Conservation (phyloP, 2,113 vertebrate species). For the Peromyscus leucopus region DNA sequence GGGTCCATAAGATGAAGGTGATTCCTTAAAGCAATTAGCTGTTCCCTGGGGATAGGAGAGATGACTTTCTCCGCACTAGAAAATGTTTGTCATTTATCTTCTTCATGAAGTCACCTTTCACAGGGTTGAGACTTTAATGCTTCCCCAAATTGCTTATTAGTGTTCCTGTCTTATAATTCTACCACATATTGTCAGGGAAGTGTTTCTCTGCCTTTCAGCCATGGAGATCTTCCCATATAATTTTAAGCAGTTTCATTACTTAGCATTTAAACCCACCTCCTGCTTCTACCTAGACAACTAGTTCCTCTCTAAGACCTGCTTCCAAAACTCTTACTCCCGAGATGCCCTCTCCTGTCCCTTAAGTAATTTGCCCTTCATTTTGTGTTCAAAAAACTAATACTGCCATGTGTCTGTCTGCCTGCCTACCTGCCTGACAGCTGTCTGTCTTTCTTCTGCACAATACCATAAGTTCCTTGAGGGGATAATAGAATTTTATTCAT, state of each 20-base stretch:
- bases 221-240: not conserved
- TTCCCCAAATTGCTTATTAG: not conserved
- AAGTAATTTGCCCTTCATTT: not conserved
- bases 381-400: not conserved
- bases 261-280: not conserved
- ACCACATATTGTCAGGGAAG: not conserved
- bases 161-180: not conserved
- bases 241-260: not conserved
- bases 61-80: not conserved
- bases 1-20: not conserved
- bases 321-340: not conserved
- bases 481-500: not conserved
- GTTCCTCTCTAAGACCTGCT: not conserved
- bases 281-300: not conserved
- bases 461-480: no score
- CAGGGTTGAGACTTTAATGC: not conserved
- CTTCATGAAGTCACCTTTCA: constrained; percentile 27
- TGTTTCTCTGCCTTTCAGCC: not conserved
- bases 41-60: not conserved
- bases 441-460: not conserved
- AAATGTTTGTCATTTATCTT: constrained; percentile 4
- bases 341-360: not conserved
- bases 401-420: not conserved
- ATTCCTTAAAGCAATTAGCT: not conserved
- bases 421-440: not conserved